Percentiles rank a stretch among this genome's conserved stretches.
These are phyloP conservation scores for Drosophila sturtevanti DNA, from an alignment of 1,140 invertebrate genomes.

Conservation along the genomic window DNA sequence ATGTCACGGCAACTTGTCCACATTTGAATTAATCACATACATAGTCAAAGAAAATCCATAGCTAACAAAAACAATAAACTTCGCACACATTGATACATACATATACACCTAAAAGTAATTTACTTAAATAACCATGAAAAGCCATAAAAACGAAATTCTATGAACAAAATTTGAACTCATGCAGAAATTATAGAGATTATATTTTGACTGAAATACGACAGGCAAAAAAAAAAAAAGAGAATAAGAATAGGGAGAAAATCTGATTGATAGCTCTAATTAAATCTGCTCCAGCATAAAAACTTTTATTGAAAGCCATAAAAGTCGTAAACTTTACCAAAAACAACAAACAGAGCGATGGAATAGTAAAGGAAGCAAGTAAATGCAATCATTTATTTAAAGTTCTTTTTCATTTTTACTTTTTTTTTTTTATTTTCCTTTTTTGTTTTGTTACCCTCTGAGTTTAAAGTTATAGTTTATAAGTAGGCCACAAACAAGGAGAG, in stretches of 20 bases:
- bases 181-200: slow-evolving; percentile 61
- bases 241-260: background rate
- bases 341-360: slow-evolving; percentile 4
- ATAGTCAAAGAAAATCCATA: background rate
- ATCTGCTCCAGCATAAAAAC: slow-evolving; percentile 60
- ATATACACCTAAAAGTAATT: slow-evolving; percentile 7
- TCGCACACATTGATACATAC: background rate
- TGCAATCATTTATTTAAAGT: slow-evolving; percentile 57
- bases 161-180: slow-evolving; percentile 21
- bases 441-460: background rate
- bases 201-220: slow-evolving; percentile 33
- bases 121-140: slow-evolving; percentile 20
- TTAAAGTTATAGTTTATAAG: slow-evolving; percentile 8
- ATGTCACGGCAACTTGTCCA: background rate
- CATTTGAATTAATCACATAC: background rate
- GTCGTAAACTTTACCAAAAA: slow-evolving; percentile 21
- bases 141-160: slow-evolving; percentile 30
- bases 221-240: slow-evolving; percentile 11
- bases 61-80: background rate
- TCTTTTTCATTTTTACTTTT: background rate
- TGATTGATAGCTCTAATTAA: slow-evolving; percentile 77
- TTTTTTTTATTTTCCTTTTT: background rate
- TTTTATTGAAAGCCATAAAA: slow-evolving; percentile 71
- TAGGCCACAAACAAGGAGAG: slow-evolving; percentile 44
- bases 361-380: slow-evolving; percentile 23